phyloP scores from a whole-genome alignment of 1,140 invertebrate species.

The Diorhabda sublineata region DNA sequence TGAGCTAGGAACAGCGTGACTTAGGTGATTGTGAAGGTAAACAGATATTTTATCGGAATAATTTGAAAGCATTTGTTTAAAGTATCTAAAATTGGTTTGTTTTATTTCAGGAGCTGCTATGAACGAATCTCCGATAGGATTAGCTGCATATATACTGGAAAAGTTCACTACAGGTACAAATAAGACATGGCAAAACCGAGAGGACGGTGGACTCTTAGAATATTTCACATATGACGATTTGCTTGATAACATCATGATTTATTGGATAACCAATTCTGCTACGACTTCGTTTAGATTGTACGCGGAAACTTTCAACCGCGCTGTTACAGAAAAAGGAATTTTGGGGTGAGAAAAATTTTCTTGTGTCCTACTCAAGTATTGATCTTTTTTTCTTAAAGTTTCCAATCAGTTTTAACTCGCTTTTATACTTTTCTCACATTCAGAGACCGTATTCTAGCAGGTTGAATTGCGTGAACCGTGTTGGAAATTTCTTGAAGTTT shows the following conservation, averaged over 20 bases:
- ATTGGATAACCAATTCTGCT: constrained; percentile 75
- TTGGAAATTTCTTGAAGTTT: not conserved
- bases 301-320: constrained; percentile 57
- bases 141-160: constrained; percentile 81
- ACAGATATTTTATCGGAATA: too few species aligned
- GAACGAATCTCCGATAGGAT: constrained; percentile 64
- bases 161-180: constrained; percentile 79
- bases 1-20: too few species aligned
- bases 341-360: constrained; percentile 47
- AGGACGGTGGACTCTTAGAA: constrained; percentile 63
- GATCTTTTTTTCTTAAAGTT: too few species aligned
- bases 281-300: constrained; percentile 76
- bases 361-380: too few species aligned
- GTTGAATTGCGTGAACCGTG: constrained; percentile 8
- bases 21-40: too few species aligned
- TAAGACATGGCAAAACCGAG: constrained; percentile 47
- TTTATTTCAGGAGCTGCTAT: constrained; percentile 54
- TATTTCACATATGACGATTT: constrained; percentile 68
- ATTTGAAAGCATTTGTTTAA: too few species aligned
- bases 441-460: not conserved
- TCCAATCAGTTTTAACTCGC: too few species aligned
- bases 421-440: too few species aligned
- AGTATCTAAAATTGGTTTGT: not conserved
- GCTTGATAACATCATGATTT: constrained; percentile 86
- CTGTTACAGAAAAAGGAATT: constrained; percentile 45